Percentiles rank a stretch among this genome's conserved stretches.
Evolutionary conservation across 2,113 vertebrate species (phyloP).

Genomic region (Neopipo cinnamomea): DNA sequence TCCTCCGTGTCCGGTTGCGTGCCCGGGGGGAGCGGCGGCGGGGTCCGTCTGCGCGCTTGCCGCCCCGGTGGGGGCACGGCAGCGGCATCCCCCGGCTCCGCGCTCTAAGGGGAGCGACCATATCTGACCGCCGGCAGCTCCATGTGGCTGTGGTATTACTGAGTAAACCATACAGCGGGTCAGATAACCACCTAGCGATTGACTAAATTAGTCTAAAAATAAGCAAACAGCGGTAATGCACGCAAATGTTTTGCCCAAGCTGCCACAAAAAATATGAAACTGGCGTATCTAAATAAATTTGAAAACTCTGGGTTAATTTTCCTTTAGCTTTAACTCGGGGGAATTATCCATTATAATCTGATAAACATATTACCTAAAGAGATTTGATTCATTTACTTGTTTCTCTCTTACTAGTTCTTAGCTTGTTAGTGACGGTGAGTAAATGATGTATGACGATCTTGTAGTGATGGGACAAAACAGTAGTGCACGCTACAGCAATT

Average conservation of each 20-base stretch:
- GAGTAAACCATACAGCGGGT: fast-evolving
- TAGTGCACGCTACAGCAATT: background rate
- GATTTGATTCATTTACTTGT: background rate
- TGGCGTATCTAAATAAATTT: background rate
- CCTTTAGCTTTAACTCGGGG: background rate
- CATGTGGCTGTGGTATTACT: background rate
- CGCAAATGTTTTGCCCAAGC: background rate
- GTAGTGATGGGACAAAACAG: background rate
- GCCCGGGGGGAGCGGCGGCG: background rate
- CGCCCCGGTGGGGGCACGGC: background rate
- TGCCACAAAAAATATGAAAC: fast-evolving
- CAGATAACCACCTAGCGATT: background rate
- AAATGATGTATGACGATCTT: background rate
- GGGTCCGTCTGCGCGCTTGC: background rate
- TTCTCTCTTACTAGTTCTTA: background rate
- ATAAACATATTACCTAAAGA: background rate
- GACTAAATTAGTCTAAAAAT: background rate
- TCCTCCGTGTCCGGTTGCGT: background rate
- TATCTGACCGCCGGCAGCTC: background rate
- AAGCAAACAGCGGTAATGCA: fast-evolving
- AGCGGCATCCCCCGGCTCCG: background rate
- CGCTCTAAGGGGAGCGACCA: background rate
- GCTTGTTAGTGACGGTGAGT: background rate
- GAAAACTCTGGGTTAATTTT: background rate
- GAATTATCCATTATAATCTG: background rate